Base-by-base conservation (phyloP, 2,888 invertebrate species). In the Ormyrus labotus region DNA sequence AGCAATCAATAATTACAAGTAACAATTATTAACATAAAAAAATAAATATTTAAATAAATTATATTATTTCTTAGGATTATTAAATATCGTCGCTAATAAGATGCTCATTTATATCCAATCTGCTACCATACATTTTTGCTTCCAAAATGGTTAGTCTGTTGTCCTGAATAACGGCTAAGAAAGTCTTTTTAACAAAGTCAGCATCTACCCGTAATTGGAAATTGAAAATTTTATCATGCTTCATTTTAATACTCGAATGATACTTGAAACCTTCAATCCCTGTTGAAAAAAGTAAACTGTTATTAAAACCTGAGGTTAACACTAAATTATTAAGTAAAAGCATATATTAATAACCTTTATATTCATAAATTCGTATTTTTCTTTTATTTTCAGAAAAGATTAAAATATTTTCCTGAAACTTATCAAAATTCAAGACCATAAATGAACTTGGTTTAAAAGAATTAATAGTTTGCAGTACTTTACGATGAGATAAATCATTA, bases 401-500 rank as follows among this genome's bases (percentile, higher is more conserved):
- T 9, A 90, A 78, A 9, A 89, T 82, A 34, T 85, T 89, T 80
- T 89, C 88, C 0, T 86, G 13, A 7, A 80, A 80, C 6, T 84
- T 83, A 19, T 86, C 85, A 50, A 89, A 88, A 83, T 87, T 85
- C 0, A 89, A 64, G 4, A 87, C 19, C 0, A 78, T 64, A 68
- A 94, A 86, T 2, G 92, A 92, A 13, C 91, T 91, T 5, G 94
- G 93, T 80, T 90, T 91, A 6, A 89, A 88, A 0, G 92, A 89
- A 6, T 89, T 84, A 73, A 94, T 90, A 69, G 92, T 92, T 83
- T 94, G 93, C 82, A 92, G 91, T 19, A 93, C 84, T 67, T 89
- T 90, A 3, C 91, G 92, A 11, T 87, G 87, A 6, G 88, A 83
- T 1, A 91, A 87, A 85, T 93, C 91, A 82, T 91, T 80, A 11